Conservation (phyloP, 2,888 invertebrate genomes). For the Abscondita cerata region DNA sequence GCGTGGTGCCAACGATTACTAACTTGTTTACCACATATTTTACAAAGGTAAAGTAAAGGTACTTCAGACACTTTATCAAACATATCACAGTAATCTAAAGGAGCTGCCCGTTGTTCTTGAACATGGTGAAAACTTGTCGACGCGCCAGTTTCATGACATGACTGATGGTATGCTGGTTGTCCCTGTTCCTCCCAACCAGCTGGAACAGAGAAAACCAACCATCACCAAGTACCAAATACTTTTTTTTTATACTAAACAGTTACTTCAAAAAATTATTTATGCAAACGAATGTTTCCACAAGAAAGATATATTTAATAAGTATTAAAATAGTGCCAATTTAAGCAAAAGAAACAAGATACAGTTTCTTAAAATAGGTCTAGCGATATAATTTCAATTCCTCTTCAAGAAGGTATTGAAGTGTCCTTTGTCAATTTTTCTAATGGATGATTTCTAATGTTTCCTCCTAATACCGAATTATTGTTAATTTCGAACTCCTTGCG, state of each 20-base stretch:
- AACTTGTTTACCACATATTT: conserved; percentile 70
- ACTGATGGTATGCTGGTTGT: conserved; percentile 41
- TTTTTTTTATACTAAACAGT: not conserved
- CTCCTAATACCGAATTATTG: too few relatives aligned
- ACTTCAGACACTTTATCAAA: conserved; percentile 48
- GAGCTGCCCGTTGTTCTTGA: conserved; percentile 37
- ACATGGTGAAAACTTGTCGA: not conserved
- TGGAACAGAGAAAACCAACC: conserved; percentile 54
- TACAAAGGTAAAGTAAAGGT: conserved; percentile 64
- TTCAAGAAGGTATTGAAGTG: too few relatives aligned
- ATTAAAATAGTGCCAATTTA: too few relatives aligned
- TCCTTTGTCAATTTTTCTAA: too few relatives aligned
- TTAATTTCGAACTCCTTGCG: too few relatives aligned
- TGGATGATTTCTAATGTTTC: too few relatives aligned
- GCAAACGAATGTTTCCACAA: too few relatives aligned
- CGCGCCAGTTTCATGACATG: conserved; percentile 22
- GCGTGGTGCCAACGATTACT: conserved; percentile 73
- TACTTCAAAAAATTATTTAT: not conserved
- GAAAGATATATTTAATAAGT: too few relatives aligned
- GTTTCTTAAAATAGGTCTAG: too few relatives aligned
- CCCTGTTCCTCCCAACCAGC: conserved; percentile 51
- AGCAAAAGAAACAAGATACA: too few relatives aligned
- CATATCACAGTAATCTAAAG: conserved; percentile 51
- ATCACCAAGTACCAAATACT: conserved; percentile 44
- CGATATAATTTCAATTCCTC: too few relatives aligned